Base-by-base conservation (phyloP, 2,113 vertebrate species). In the Psilopsiagon aymara region DNA sequence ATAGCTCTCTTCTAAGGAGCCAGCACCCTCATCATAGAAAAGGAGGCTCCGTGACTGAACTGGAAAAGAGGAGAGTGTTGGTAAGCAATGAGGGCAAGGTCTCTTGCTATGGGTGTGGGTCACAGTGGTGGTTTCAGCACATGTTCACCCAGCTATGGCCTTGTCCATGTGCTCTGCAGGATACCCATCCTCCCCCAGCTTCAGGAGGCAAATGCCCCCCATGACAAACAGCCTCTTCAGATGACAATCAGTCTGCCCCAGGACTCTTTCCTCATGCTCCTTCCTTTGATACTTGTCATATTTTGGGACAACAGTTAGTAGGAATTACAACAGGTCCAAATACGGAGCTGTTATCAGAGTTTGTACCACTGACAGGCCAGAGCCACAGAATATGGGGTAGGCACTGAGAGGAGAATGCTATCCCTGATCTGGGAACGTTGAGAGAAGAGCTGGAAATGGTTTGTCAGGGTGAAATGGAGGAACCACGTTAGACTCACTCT, bases 41-140 rank as follows among this genome's bases (percentile, higher is more conserved):
- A 99, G 98, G 85, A 99, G 99, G 98, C 98, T 99, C 90, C 99
- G 98, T 80, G 99, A 99, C 20, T 99, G 99, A 98, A 99, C 99
- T 99, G 97, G 41, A 98, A 93, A 95, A 68, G 78, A 93, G 55
- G 41, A 97, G 75, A 52, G 9, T 7, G 12, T 15, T 31, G 20
- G 67, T 96, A 89, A 95, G 64, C 28, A 76, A 33, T 7, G 13
- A 68, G 41, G 51, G 82, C 21, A 80, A 57, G 80, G 46, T 28
- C 33, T 67, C 47, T 49, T 31, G 37, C 49, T 64, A 24, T 4
- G 9, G 17, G 3, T 51, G 18, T 76, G 55, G 41, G 35, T 69
- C 28, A 27, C 1, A 2, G 71, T 71, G 55, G 46, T 74, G 53
- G n/a, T 62, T 87, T 88, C 69, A 80, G 82, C 31, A 82, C 47